Conservation (phyloP, 2,797 vertebrate species). For the Chelonia mydas region DNA sequence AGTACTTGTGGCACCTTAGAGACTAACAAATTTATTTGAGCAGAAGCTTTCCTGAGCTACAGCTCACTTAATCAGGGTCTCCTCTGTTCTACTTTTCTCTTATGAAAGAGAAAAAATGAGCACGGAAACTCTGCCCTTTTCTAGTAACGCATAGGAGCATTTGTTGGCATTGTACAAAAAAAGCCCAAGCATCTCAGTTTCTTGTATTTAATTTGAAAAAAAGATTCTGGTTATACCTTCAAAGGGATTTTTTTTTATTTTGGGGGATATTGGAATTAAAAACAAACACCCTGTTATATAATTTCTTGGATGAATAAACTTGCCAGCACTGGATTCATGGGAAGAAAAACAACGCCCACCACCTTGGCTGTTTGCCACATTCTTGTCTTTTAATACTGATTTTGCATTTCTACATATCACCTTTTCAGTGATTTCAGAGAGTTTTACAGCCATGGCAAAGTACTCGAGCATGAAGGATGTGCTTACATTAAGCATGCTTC, state of each 20-base stretch:
- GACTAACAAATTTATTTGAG: too few relatives aligned
- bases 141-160: neutral
- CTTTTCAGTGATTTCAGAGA: neutral
- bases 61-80: neutral
- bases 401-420: neutral
- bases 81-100: neutral
- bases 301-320: neutral
- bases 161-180: neutral
- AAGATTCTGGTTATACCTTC: neutral
- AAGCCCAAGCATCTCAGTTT: neutral
- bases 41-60: too few relatives aligned
- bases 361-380: neutral
- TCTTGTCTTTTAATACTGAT: neutral
- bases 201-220: neutral
- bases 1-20: too few relatives aligned
- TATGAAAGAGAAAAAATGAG: neutral
- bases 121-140: neutral
- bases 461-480: neutral
- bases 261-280: neutral
- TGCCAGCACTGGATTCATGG: neutral
- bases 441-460: neutral
- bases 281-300: neutral
- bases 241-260: neutral
- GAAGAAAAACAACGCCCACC: neutral
- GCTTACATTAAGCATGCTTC: neutral